Evolutionary conservation across 1,140 invertebrate genomes (phyloP).

Genomic region (Helicoverpa armigera): DNA sequence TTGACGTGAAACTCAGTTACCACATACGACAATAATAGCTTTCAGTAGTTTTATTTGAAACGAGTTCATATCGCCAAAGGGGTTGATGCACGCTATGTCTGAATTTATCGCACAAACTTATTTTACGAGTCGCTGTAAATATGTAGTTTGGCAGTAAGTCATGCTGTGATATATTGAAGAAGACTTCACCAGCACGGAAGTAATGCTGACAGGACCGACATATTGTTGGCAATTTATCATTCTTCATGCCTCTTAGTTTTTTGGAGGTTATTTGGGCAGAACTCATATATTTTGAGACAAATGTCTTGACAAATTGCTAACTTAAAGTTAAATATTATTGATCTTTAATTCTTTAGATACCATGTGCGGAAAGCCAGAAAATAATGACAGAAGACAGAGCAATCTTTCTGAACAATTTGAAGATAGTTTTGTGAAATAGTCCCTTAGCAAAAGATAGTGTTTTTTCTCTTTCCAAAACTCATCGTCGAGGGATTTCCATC

Average conservation of each 20-base stretch:
- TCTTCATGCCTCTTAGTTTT: too few relatives aligned
- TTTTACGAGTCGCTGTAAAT: conserved; percentile 25
- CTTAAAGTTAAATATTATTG: too few relatives aligned
- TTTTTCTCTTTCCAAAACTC: background rate
- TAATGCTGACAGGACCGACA: conserved; percentile 4
- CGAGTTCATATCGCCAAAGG: background rate
- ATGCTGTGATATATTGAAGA: background rate
- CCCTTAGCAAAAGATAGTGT: background rate
- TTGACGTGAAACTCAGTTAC: too few relatives aligned
- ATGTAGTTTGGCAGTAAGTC: conserved; percentile 21
- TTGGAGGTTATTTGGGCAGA: too few relatives aligned
- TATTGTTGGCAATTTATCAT: background rate
- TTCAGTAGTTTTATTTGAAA: conserved; percentile 5
- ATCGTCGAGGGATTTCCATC: conserved; percentile 3
- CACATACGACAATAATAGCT: background rate
- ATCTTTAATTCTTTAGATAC: too few relatives aligned
- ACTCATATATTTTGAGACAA: too few relatives aligned
- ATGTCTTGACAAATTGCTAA: too few relatives aligned
- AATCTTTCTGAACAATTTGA: too few relatives aligned
- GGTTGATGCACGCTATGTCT: background rate
- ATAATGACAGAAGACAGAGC: too few relatives aligned
- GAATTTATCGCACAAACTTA: conserved; percentile 20
- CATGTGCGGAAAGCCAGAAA: too few relatives aligned
- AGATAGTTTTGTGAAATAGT: too few relatives aligned
- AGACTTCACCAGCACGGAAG: background rate